A percentile compares a stretch with the other conserved stretches of the same genome.
phyloP scores from a whole-genome alignment of 2,888 invertebrate genomes.

The Trachelus iudaicus region DNA sequence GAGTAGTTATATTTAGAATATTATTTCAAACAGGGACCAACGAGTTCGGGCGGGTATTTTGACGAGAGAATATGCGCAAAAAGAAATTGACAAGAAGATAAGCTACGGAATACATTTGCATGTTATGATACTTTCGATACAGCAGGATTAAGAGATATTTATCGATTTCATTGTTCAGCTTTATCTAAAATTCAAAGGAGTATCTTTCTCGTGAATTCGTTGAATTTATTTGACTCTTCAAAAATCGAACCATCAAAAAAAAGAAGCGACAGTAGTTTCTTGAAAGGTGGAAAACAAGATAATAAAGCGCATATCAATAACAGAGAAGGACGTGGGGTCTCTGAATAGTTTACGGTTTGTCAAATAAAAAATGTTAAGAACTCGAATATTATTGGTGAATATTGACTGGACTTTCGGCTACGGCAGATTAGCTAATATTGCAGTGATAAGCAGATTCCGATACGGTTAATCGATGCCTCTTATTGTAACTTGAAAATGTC shows the following conservation, averaged over 20 bases:
- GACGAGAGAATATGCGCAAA: neutral
- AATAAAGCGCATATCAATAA: neutral
- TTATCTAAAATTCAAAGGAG: neutral
- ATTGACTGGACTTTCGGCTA: neutral
- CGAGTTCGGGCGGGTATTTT: neutral
- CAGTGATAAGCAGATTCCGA: too few relatives aligned
- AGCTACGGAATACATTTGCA: neutral
- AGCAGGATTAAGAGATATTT: neutral
- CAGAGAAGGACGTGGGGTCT: neutral
- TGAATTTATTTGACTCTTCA: too few relatives aligned
- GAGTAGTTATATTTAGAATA: neutral
- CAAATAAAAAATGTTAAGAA: neutral
- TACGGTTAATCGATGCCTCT: neutral
- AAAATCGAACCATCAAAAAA: too few relatives aligned
- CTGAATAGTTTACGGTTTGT: neutral
- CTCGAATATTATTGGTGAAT: neutral
- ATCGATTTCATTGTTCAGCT: neutral
- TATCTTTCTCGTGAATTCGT: neutral
- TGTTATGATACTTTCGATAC: neutral
- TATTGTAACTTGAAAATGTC: neutral
- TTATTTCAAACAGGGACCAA: neutral
- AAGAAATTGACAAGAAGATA: neutral
- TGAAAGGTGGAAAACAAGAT: neutral
- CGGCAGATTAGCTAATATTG: too few relatives aligned
- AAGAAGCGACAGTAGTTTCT: neutral